phyloP scores from a whole-genome alignment of 2,113 vertebrate species.

The Forbesichthys agassizii region DNA sequence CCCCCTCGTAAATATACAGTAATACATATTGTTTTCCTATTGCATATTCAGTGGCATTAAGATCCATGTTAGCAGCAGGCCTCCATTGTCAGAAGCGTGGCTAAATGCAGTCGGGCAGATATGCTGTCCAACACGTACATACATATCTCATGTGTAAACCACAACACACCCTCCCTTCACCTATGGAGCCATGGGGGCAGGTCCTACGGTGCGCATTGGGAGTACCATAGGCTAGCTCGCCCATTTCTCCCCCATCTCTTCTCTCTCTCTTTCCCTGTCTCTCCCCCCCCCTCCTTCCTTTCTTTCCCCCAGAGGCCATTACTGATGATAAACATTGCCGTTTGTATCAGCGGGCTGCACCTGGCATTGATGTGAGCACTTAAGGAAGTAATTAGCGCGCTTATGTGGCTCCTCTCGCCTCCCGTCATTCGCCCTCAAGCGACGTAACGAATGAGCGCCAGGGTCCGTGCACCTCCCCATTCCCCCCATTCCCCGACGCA shows the following conservation, averaged over 20 bases:
- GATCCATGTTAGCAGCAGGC: too few species aligned
- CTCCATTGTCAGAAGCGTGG: too few species aligned
- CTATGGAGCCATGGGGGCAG: too few species aligned
- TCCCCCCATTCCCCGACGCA: conserved; percentile 49
- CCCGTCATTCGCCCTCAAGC: conserved; percentile 64
- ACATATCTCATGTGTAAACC: too few species aligned
- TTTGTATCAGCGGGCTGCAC: conserved; percentile 76
- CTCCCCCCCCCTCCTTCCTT: neutral
- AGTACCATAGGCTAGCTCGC: neutral
- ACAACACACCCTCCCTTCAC: too few species aligned
- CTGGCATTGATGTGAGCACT: conserved; percentile 70
- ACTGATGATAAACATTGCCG: conserved; percentile 70
- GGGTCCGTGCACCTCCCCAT: conserved; percentile 66
- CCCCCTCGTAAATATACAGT: too few species aligned
- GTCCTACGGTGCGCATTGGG: too few species aligned
- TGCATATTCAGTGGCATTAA: too few species aligned
- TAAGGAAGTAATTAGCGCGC: conserved; percentile 74
- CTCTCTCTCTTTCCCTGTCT: neutral
- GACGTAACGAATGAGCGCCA: conserved; percentile 58
- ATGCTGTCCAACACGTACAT: too few species aligned
- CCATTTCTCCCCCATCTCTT: conserved; percentile 13
- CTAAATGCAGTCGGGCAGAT: too few species aligned
- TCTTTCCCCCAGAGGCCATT: conserved; percentile 59
- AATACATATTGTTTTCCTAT: too few species aligned
- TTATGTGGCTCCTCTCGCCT: conserved; percentile 51